A percentile compares a stretch with the other conserved stretches of the same genome.
Conservation (phyloP, 1,140 invertebrate species). For the Drosophila leontia region DNA sequence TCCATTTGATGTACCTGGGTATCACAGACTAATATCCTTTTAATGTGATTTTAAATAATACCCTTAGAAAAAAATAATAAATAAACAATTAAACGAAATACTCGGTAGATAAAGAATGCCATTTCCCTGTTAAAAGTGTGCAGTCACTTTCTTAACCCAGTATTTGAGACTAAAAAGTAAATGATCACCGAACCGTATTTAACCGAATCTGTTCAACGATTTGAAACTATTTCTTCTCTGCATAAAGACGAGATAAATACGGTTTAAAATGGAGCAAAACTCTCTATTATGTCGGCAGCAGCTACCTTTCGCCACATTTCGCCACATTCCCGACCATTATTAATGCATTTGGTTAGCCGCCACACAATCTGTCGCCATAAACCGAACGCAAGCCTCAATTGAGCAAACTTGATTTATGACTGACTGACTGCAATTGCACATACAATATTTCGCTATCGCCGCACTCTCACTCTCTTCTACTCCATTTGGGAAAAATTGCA, state of each 20-base stretch:
- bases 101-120: neutral
- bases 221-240: slow-evolving; percentile 12
- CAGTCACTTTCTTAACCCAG: neutral
- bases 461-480: slow-evolving; percentile 21
- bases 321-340: slow-evolving; percentile 38
- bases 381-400: slow-evolving; percentile 41
- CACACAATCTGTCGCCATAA: slow-evolving; percentile 49
- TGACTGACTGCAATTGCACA: slow-evolving; percentile 15
- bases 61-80: neutral
- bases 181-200: neutral
- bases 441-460: slow-evolving; percentile 15
- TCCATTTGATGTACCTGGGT: neutral
- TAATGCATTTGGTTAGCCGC: slow-evolving; percentile 35
- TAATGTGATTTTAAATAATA: slow-evolving; percentile 1
- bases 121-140: neutral
- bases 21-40: neutral
- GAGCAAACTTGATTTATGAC: slow-evolving; percentile 69
- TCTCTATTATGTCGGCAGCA: slow-evolving; percentile 19
- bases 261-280: slow-evolving; percentile 9
- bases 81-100: neutral
- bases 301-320: slow-evolving; percentile 45
- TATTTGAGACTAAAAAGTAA: neutral
- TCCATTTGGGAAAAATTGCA: slow-evolving; percentile 37
- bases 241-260: slow-evolving; percentile 15
- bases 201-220: slow-evolving; percentile 6